Conservation (phyloP, 2,888 invertebrate species). For the Leuctra nigra region DNA sequence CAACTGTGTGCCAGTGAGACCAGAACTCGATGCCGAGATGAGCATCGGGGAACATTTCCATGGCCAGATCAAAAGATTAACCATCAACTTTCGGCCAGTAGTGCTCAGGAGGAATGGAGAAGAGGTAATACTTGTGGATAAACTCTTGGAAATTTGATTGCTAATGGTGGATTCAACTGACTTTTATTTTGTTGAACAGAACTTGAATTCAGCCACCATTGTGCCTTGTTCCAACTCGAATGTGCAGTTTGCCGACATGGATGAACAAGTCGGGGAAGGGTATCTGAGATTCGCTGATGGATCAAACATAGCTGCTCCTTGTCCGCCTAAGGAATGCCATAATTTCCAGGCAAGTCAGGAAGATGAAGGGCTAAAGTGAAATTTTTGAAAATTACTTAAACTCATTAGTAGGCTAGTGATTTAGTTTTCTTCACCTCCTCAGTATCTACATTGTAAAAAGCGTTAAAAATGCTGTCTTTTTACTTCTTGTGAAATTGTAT, state of each 20-base stretch:
- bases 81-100: slow-evolving; percentile 45
- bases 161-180: neutral
- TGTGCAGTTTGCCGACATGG: neutral
- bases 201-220: neutral
- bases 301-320: slow-evolving; percentile 37
- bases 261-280: neutral
- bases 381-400: too few relatives aligned
- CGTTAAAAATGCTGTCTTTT: too few relatives aligned
- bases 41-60: slow-evolving; percentile 43
- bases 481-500: too few relatives aligned
- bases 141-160: slow-evolving; percentile 27
- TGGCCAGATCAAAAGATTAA: too few relatives aligned
- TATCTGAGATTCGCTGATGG: neutral
- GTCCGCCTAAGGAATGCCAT: too few relatives aligned
- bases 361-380: too few relatives aligned
- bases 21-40: slow-evolving; percentile 40
- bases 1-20: slow-evolving; percentile 42
- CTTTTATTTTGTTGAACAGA: neutral
- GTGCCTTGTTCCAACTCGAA: neutral
- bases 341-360: too few relatives aligned
- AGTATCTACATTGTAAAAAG: too few relatives aligned
- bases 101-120: too few relatives aligned
- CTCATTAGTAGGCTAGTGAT: too few relatives aligned
- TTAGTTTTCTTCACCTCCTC: too few relatives aligned
- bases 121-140: too few relatives aligned